These are phyloP conservation scores for Yponomeuta plumbellus DNA, from an alignment of 2,888 invertebrate genomes.

Conservation along the genomic window DNA sequence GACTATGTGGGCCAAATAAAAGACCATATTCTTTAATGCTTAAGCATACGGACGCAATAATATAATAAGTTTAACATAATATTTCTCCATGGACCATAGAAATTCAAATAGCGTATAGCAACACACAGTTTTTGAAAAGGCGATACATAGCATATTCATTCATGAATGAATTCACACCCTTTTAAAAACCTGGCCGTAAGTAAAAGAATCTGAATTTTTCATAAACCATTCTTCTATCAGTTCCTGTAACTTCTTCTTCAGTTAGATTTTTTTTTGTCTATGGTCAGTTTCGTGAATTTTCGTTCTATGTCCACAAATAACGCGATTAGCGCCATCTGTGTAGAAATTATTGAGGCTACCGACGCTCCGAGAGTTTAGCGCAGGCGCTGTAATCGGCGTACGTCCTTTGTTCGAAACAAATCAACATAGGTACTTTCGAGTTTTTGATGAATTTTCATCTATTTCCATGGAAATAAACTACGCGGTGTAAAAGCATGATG, in stretches of 20 bases:
- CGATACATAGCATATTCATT: too few species aligned
- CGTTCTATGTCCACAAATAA: conserved; percentile 27
- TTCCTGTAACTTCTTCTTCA: not conserved
- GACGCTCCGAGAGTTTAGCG: conserved; percentile 68
- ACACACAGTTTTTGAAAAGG: too few species aligned
- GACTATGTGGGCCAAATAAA: too few species aligned
- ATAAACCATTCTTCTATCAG: not conserved
- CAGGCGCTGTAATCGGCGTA: conserved; percentile 73
- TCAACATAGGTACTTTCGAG: conserved; percentile 69
- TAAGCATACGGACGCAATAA: too few species aligned
- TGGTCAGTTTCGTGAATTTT: conserved; percentile 21
- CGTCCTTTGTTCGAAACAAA: conserved; percentile 76
- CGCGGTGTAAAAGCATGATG: not conserved
- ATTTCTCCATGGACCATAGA: too few species aligned
- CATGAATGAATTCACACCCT: too few species aligned
- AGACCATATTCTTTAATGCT: too few species aligned
- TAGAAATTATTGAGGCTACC: conserved; percentile 35
- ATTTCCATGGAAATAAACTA: not conserved
- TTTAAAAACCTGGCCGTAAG: not conserved
- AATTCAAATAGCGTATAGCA: too few species aligned
- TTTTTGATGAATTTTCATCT: conserved; percentile 46
- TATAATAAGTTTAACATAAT: too few species aligned
- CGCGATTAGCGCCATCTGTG: conserved; percentile 58
- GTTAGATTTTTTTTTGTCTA: conserved; percentile 3
- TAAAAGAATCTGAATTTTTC: not conserved